phyloP scores from a whole-genome alignment of 2,113 vertebrate genomes.

The Leiothrix lutea region DNA sequence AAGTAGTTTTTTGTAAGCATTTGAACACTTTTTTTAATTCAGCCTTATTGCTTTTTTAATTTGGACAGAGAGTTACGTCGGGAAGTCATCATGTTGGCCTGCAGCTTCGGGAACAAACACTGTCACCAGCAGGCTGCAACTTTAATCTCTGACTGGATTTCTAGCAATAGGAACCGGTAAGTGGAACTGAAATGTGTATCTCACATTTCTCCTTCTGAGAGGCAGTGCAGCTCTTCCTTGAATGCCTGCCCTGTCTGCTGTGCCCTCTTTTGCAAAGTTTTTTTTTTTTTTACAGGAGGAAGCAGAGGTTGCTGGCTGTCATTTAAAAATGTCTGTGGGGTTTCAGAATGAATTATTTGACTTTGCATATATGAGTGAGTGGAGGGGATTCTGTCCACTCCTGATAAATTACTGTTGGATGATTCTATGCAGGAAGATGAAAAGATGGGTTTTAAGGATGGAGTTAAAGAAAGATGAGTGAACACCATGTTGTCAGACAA shows the following conservation, averaged over 20 bases:
- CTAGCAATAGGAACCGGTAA: constrained; percentile 96
- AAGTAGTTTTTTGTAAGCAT: neutral
- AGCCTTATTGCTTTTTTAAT: neutral
- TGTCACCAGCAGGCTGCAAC: constrained; percentile 93
- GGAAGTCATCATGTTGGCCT: constrained; percentile 94
- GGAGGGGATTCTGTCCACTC: neutral
- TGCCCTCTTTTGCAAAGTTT: neutral
- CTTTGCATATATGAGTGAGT: neutral
- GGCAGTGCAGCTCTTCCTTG: neutral
- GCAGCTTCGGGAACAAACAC: constrained; percentile 97
- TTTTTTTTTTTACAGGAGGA: neutral
- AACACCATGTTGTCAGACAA: neutral
- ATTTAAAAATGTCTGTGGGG: neutral
- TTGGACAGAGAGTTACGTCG: constrained; percentile 86
- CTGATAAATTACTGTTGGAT: neutral
- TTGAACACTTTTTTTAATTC: neutral
- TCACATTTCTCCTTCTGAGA: neutral
- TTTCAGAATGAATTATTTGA: neutral
- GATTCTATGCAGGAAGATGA: neutral
- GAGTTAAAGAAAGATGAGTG: neutral
- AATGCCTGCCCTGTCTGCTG: neutral
- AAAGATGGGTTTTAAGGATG: neutral
- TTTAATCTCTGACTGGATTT: constrained; percentile 97
- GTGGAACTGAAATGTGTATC: neutral
- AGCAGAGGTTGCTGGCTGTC: neutral